Evolutionary conservation across 2,888 invertebrate genomes (phyloP), one percentile per base, ranked within the genome.

Genomic region (Dasypogon diadema): DNA sequence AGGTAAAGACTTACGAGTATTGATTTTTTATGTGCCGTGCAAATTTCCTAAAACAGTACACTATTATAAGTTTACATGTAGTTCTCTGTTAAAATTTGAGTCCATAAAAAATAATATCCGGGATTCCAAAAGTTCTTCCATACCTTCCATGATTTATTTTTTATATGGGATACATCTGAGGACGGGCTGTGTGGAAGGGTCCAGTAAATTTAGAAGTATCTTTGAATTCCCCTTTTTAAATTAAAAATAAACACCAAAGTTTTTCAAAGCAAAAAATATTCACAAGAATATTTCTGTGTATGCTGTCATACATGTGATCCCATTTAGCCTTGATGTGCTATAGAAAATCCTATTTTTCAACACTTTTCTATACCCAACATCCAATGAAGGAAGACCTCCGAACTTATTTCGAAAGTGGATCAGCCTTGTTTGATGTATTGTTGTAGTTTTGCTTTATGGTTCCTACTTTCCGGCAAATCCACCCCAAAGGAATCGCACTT

Each of bases 361-460:
- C 76, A 76, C 58, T 63, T 63, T 60, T 37, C 63, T 54, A 18
- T 60, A 73, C 37, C 37, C 60, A 12, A 10, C 46, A 24, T 46
- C 30, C 48, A 30, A 55, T 24, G 18, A 56, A 21, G 60, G n/a
- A 60, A 37, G 34, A 60, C 37, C 55, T 72, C 55, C 37, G 56
- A 76, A 73, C 58, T 70, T 70, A 54, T 70, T 51, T 48, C 48
- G 58, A 78, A 77, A 78, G 78, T 78, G 78, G 78, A 78, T 78
- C 74, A 77, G 75, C 74, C 51, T 72, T 75, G 75, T 78, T 78
- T 78, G 78, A 78, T 78, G 77, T 78, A 77, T 78, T 77, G 75
- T 72, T 74, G 78, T 78, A 78, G 78, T 78, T 78, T 78, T 78
- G 68, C 76, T 77, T 78, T 75, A 77, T 78, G 77, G 73, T 76